phyloP scores from a whole-genome alignment of 2,113 vertebrate species.

The Thunnus thynnus region DNA sequence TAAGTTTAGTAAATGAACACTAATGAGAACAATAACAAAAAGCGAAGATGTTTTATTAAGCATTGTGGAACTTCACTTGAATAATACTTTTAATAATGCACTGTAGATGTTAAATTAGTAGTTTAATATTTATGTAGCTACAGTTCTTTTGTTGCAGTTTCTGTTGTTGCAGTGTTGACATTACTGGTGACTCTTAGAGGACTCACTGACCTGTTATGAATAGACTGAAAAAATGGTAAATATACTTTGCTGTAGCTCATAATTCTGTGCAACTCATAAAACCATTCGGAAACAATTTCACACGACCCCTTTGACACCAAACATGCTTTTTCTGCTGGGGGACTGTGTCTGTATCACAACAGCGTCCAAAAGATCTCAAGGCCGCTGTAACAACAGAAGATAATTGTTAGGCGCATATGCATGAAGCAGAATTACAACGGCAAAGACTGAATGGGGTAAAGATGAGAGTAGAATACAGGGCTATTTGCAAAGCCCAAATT shows the following conservation, averaged over 20 bases:
- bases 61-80: too few relatives aligned
- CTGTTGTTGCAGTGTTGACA: constrained; percentile 7
- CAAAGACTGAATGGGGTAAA: constrained; percentile 60
- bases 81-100: too few relatives aligned
- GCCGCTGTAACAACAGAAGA: constrained; percentile 41
- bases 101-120: too few relatives aligned
- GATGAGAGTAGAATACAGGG: constrained; percentile 14
- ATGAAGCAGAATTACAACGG: constrained; percentile 59
- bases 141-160: background rate
- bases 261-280: constrained; percentile 25
- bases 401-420: constrained; percentile 37
- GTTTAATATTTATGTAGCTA: too few relatives aligned
- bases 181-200: background rate
- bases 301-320: constrained; percentile 36
- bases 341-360: constrained; percentile 8
- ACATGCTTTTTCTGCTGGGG: constrained; percentile 7
- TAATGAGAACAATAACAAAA: too few relatives aligned
- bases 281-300: constrained; percentile 26
- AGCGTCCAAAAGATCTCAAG: constrained; percentile 35
- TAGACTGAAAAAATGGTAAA: constrained; percentile 7
- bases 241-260: background rate
- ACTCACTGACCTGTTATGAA: constrained; percentile 1
- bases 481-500: too few relatives aligned
- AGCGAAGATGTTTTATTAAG: too few relatives aligned
- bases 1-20: too few relatives aligned